These are phyloP conservation scores for Siderastrea radians DNA, from an alignment of 92 coral and sea anemone species.

Conservation along the genomic window DNA sequence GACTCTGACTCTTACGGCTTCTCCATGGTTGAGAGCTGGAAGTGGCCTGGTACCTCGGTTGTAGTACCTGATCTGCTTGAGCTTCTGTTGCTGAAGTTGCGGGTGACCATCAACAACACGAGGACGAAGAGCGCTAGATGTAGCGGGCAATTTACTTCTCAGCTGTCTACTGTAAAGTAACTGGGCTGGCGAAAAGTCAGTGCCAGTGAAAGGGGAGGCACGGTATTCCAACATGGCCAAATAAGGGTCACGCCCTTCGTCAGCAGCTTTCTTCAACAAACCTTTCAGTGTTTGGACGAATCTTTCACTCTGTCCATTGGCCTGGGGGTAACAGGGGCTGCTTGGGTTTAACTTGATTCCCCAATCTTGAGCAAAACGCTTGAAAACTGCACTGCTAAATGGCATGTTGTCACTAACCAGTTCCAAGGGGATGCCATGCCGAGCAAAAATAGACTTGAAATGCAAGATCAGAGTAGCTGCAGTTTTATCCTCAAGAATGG, in stretches of 20 bases:
- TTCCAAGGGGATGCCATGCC: slow-evolving; percentile 19
- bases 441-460: slow-evolving; percentile 19
- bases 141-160: not conserved
- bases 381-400: slow-evolving; percentile 8
- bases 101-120: not conserved
- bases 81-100: slow-evolving; percentile 18
- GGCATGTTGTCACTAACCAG: slow-evolving; percentile 5
- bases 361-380: slow-evolving; percentile 7
- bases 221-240: slow-evolving; percentile 4
- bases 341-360: slow-evolving; percentile 9
- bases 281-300: not conserved
- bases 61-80: slow-evolving; percentile 7
- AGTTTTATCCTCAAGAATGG: not conserved
- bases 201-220: slow-evolving; percentile 5
- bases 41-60: not conserved
- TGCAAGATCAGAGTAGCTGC: slow-evolving; percentile 12
- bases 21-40: not conserved
- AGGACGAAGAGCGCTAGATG: not conserved
- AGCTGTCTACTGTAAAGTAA: not conserved
- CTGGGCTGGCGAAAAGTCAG: not conserved
- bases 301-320: slow-evolving; percentile 21
- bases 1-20: slow-evolving; percentile 4
- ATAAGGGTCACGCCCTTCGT: slow-evolving; percentile 12
- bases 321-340: slow-evolving; percentile 11
- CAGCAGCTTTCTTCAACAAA: slow-evolving; percentile 17